Percentiles rank a stretch among this genome's conserved stretches.
These are phyloP conservation scores for Podarcis cretensis DNA, from an alignment of 2,113 vertebrate species.

Conservation along the genomic window DNA sequence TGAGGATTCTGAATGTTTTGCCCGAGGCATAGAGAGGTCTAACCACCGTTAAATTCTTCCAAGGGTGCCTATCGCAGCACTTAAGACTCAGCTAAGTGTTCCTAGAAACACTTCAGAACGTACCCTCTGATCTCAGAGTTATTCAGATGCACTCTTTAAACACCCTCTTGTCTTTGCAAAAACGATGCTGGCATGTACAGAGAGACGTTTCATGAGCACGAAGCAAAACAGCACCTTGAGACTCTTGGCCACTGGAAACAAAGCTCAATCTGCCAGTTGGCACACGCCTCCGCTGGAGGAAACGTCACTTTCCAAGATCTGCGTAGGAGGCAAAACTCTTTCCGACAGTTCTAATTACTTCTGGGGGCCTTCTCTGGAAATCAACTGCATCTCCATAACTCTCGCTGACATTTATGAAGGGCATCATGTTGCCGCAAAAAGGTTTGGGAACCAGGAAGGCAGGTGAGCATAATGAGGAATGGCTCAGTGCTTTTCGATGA, in stretches of 20 bases:
- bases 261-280: accelerated
- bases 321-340: slow-evolving; percentile 34
- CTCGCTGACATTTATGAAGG: slow-evolving; percentile 42
- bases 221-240: neutral
- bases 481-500: neutral
- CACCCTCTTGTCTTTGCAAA: accelerated
- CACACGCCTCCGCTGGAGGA: neutral
- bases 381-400: slow-evolving; percentile 3
- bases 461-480: neutral
- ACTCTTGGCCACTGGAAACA: neutral
- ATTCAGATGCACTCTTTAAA: neutral
- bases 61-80: neutral
- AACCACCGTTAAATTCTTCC: neutral
- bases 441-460: neutral
- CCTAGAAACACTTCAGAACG: neutral
- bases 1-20: neutral
- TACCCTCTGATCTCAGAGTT: neutral
- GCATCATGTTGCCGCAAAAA: neutral
- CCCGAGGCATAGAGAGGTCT: neutral
- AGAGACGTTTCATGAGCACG: neutral
- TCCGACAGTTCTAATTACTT: slow-evolving; percentile 64
- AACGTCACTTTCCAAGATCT: slow-evolving; percentile 15
- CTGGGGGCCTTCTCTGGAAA: slow-evolving; percentile 7
- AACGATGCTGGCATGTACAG: accelerated
- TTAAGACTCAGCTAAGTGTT: neutral